Evolutionary conservation across 2,888 invertebrate genomes (phyloP).

Genomic region (Micoletzkya japonica): DNA sequence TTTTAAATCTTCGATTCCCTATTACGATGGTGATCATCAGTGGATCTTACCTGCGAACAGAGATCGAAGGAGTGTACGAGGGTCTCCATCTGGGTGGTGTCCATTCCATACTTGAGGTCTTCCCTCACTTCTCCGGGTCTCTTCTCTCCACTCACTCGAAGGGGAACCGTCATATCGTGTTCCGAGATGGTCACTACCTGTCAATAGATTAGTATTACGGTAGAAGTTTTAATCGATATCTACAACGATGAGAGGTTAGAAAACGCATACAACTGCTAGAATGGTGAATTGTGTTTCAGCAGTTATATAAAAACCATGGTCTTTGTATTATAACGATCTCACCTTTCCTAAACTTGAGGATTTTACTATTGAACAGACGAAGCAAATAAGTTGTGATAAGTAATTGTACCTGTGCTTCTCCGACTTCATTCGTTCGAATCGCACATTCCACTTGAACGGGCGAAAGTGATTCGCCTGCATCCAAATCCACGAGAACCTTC

Average conservation of each 20-base stretch:
- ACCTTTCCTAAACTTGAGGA: too few species aligned
- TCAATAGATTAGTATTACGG: too few species aligned
- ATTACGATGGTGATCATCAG: neutral
- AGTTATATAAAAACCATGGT: too few species aligned
- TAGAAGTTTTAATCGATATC: too few species aligned
- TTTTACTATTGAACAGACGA: too few species aligned
- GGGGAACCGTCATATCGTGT: slow-evolving; percentile 44
- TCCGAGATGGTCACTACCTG: slow-evolving; percentile 40
- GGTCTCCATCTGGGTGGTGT: slow-evolving; percentile 48
- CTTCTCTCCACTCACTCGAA: slow-evolving; percentile 53
- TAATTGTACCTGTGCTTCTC: too few species aligned
- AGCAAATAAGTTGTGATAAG: neutral
- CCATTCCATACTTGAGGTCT: slow-evolving; percentile 51
- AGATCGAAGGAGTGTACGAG: slow-evolving; percentile 57
- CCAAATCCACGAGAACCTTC: slow-evolving; percentile 55
- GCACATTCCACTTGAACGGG: slow-evolving; percentile 52
- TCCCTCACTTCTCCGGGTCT: slow-evolving; percentile 55
- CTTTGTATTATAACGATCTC: too few species aligned
- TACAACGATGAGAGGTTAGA: too few species aligned
- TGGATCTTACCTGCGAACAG: slow-evolving; percentile 46
- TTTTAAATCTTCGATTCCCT: neutral
- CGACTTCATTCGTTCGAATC: slow-evolving; percentile 28
- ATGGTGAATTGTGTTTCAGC: too few species aligned
- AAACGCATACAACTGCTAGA: too few species aligned
- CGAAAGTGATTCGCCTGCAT: slow-evolving; percentile 54